Base-by-base conservation (phyloP, 2,797 vertebrate genomes). In the Arnoldichthys spilopterus region DNA sequence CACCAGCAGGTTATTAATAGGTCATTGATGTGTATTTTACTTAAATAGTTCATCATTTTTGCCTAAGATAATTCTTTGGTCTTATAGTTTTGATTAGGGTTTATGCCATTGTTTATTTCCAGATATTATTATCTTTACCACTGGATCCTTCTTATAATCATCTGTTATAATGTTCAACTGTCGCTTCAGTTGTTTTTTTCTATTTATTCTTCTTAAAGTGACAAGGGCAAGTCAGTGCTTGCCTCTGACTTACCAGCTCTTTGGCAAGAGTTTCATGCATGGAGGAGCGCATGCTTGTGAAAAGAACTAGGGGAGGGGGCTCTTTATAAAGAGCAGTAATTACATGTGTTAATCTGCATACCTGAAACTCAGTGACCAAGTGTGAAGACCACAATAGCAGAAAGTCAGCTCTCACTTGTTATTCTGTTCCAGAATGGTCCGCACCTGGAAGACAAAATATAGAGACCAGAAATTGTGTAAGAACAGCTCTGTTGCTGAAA, bases 161-260 rank as follows among this genome's bases (percentile, higher is more conserved):
- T 63, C 32, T 2, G 1, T 6, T 63, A 13, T 16, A 63, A 63
- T 22, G 8, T 6, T 63, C 32, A 63, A 20, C 34, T 11, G 61
- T 62, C 0, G 22, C 20, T 37, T 24, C 20, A 16, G 6, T n/a
- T n/a, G n/a, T n/a, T 15, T 13, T 58, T 58, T 20, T 22, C n/a
- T 28, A 63, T 32, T 22, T 16, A 28, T 15, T 24, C 40, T 37
- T 22, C n/a, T 1, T 11, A 40, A 26, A 32, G 3, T 8, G 28
- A 51, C 24, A 24, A 32, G 40, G 64, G 16, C 62, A 13, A 40
- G 54, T 79, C 53, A 37, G 30, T 22, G 18, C 71, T 34, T 79
- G 78, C 43, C 40, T 72, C 12, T 54, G 30, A 24, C 61, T 28
- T 43, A 64, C 37, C 68, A 72, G 24, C 24, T 24, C 28, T 78